These are phyloP conservation scores for Cephus sareptanus DNA, from an alignment of 2,888 invertebrate genomes.

Conservation along the genomic window DNA sequence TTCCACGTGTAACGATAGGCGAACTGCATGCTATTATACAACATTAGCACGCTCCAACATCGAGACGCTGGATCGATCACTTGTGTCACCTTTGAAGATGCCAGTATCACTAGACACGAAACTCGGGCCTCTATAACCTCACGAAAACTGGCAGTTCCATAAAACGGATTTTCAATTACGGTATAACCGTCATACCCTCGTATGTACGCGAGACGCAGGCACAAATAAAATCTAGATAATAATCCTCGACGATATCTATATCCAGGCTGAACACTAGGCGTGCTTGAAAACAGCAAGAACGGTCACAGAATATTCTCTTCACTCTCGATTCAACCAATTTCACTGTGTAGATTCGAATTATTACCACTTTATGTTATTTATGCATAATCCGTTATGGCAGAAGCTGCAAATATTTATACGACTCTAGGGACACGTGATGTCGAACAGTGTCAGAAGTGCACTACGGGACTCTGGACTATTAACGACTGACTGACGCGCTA, in stretches of 20 bases:
- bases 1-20: constrained; percentile 93
- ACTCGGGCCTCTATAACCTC: neutral
- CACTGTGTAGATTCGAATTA: neutral
- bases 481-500: neutral
- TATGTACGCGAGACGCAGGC: neutral
- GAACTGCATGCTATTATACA: constrained; percentile 75
- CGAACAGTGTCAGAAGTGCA: neutral
- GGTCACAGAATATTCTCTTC: neutral
- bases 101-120: constrained; percentile 42
- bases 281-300: neutral
- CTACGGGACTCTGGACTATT: neutral
- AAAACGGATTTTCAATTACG: neutral
- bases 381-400: neutral
- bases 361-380: neutral
- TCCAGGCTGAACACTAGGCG: neutral
- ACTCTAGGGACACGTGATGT: neutral
- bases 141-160: neutral
- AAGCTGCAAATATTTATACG: neutral
- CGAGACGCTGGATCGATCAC: constrained; percentile 53
- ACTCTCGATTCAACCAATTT: neutral
- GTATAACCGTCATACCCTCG: neutral
- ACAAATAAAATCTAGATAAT: neutral
- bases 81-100: constrained; percentile 46
- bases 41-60: constrained; percentile 66
- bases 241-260: neutral